These are phyloP conservation scores for Rhogogaster chlorosoma DNA, from an alignment of 2,888 invertebrate species.

Conservation along the genomic window DNA sequence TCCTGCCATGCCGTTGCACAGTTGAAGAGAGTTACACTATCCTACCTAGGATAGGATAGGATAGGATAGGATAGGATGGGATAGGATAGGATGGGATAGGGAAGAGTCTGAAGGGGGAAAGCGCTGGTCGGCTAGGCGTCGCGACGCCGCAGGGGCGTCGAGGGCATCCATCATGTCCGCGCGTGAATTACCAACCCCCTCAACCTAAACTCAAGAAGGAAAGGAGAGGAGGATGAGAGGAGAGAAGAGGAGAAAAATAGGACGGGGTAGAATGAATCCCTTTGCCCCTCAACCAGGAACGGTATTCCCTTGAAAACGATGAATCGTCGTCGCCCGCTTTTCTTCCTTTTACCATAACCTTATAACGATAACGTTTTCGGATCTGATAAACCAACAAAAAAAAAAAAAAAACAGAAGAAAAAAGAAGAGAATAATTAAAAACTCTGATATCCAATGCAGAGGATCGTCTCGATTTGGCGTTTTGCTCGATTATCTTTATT, in stretches of 20 bases:
- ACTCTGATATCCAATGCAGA: too few species aligned
- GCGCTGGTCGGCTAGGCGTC: slow-evolving; percentile 67
- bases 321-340: slow-evolving; percentile 53
- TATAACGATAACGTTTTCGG: background rate
- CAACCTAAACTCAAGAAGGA: slow-evolving; percentile 58
- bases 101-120: background rate
- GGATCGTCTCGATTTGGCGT: too few species aligned
- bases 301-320: slow-evolving; percentile 42
- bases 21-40: background rate
- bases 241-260: background rate
- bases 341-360: slow-evolving; percentile 50
- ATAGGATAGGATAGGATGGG: background rate
- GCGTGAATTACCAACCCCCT: slow-evolving; percentile 73
- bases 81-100: background rate
- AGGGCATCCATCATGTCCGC: slow-evolving; percentile 73
- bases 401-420: background rate
- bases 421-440: background rate
- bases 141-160: slow-evolving; percentile 74
- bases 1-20: background rate
- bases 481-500: background rate
- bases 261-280: background rate
- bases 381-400: background rate
- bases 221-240: background rate
- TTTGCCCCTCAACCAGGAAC: background rate
- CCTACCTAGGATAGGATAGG: background rate